Evolutionary conservation across 2,797 vertebrate species (phyloP), one percentile per base, ranked within the genome.

Genomic region (Megaceryle alcyon): DNA sequence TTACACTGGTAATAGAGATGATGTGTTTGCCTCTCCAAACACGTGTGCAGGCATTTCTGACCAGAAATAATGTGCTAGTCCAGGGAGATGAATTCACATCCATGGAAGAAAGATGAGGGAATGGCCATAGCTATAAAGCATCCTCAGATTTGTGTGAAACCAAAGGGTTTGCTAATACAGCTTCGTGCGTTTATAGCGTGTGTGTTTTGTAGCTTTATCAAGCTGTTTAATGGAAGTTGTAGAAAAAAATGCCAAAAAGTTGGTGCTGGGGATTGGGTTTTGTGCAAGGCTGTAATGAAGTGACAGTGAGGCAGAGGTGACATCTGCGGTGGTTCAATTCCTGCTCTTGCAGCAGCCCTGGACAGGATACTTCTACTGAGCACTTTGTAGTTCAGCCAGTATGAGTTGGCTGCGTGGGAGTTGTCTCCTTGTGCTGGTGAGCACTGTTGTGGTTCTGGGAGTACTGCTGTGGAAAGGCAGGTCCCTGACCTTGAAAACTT

Each of bases 141-240:
- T 33, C 8, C 31, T 65, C 33, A 31, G 54, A 23, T 29, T 10
- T 17, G 44, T 31, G 11, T 65, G 44, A 49, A 39, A 18, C 22
- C 23, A n/a, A 35, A 15, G 13, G 3, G 20, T 65, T 83, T 43
- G 28, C n/a, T 59, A 3, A 0, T 8, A 19, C 7, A 37, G 17
- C 12, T 87, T 60, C 23, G 12, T 49, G 37, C 15, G 3, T 37
- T 80, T 19, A 4, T 8, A 25, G 29, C 1, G 0, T 1, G 9
- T 23, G 31, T 26, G 21, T 28, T 54, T 31, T 59, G 31, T 28
- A 56, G 28, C 63, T 83, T 69, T 60, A 29, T 46, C 28, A 18
- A 44, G 39, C 21, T 37, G 23, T 53, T 54, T 22, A n/a, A 10
- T 25, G 49, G 15, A 64, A 43, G 11, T 28, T 13, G 61, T 8